phyloP scores from a whole-genome alignment of 1,140 invertebrate species.

The Orius insidiosus region DNA sequence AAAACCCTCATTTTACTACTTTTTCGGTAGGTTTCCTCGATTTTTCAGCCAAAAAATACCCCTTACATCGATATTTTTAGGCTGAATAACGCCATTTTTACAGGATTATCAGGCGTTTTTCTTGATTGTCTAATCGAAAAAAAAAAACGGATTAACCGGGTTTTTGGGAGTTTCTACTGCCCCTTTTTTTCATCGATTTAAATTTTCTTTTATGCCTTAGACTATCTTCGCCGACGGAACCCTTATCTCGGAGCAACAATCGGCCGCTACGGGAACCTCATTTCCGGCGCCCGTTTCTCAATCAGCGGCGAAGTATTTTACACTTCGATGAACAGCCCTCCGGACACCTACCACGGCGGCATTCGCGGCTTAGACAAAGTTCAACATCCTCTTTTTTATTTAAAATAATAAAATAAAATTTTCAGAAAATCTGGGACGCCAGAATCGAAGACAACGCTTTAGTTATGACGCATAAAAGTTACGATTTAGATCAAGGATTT shows the following conservation, averaged over 20 bases:
- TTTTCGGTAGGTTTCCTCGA: no score
- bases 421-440: slow-evolving; percentile 27
- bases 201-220: no score
- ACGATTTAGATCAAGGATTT: slow-evolving; percentile 73
- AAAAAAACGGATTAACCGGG: not conserved
- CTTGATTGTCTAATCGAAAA: not conserved
- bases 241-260: slow-evolving; percentile 77
- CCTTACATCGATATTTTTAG: no score
- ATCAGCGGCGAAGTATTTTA: slow-evolving; percentile 49
- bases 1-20: no score
- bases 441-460: slow-evolving; percentile 33
- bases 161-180: not conserved
- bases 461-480: slow-evolving; percentile 47
- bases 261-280: slow-evolving; percentile 76
- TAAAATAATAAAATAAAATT: not conserved
- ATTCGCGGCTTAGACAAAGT: slow-evolving; percentile 72
- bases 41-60: no score
- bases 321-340: slow-evolving; percentile 53
- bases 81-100: no score
- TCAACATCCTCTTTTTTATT: not conserved
- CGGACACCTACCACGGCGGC: slow-evolving; percentile 71
- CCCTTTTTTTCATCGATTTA: no score
- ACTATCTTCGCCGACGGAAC: slow-evolving; percentile 27
- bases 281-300: slow-evolving; percentile 46
- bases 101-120: no score